Evolutionary conservation across 2,888 invertebrate species (phyloP).

Genomic region (Sinotaia quadrata): DNA sequence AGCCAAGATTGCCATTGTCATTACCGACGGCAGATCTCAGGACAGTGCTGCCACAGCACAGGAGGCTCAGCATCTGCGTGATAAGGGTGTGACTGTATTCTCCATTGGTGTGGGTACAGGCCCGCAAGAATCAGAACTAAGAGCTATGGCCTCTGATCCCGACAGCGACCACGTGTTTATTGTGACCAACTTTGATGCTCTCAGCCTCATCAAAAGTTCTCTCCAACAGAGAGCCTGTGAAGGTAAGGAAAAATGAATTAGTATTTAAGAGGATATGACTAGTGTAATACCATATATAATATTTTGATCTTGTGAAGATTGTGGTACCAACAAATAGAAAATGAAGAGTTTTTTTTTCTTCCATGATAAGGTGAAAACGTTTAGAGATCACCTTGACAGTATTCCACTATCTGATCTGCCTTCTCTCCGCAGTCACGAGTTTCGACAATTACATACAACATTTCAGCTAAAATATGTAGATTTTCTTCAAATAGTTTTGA

Average conservation of each 20-base stretch:
- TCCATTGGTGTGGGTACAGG: slow-evolving; percentile 58
- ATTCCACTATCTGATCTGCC: too few species aligned
- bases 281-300: background rate
- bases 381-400: too few species aligned
- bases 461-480: too few species aligned
- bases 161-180: slow-evolving; percentile 57
- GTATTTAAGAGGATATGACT: background rate
- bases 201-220: slow-evolving; percentile 51
- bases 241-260: slow-evolving; percentile 46
- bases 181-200: slow-evolving; percentile 55
- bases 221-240: slow-evolving; percentile 55
- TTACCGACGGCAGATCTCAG: slow-evolving; percentile 49
- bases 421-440: too few species aligned
- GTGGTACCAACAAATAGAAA: too few species aligned
- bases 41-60: slow-evolving; percentile 49
- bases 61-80: slow-evolving; percentile 48
- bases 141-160: slow-evolving; percentile 59
- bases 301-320: too few species aligned
- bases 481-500: too few species aligned
- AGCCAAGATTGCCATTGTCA: slow-evolving; percentile 38
- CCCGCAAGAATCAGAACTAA: slow-evolving; percentile 46
- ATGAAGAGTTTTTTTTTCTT: too few species aligned
- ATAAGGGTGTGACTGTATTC: slow-evolving; percentile 54
- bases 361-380: too few species aligned
- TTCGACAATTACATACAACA: too few species aligned